Base-by-base conservation (phyloP, 2,797 vertebrate species). In the Avahi laniger region DNA sequence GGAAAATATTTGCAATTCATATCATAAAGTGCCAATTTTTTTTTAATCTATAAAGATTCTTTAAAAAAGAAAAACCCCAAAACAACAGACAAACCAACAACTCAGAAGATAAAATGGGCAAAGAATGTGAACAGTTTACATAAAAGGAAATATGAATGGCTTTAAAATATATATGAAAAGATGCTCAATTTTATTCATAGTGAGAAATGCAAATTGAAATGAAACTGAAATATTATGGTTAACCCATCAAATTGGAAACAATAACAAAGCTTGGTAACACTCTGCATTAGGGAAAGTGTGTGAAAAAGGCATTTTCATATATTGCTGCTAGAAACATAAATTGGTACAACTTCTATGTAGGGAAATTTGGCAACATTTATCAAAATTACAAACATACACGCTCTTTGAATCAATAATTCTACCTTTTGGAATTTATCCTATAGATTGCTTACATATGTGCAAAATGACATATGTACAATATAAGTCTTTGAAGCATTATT, bases 121-220 rank as follows among this genome's bases (percentile, higher is more conserved):
- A 41, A 93, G 50, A 76, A 85, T 94, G 43, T 69, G 30, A 84
- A 79, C 3, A 30, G 50, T 85, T 95, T 89, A 93, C 30, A 70
- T 93, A 57, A 95, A 48, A 89, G 43, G 22, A 72, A 84, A 86
- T 38, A 69, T 15, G 15, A 91, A 79, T 91, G 76, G 4, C 50
- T 94, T 38, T 96, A 73, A 88, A 82, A 79, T 52, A 75, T 75
- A 30, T 52, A n/a, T 9, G 30, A 57, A 94, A 96, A 76, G 33
- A 41, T 69, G 35, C 59, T 65, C 22, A 85, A 43, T 82, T 15
- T 81, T 48, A 73, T 80, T 87, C 41, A 89, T 63, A 76, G 67
- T 59, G 59, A 95, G 52, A 84, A 93, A 86, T 90, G 10, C 41
- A 87, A 67, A 87, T 76, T 72, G 93, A 95, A 69, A 73, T 72